Evolutionary conservation across 2,113 vertebrate genomes (phyloP), one percentile per base, ranked within the genome.

Genomic region (Calidris pugnax): DNA sequence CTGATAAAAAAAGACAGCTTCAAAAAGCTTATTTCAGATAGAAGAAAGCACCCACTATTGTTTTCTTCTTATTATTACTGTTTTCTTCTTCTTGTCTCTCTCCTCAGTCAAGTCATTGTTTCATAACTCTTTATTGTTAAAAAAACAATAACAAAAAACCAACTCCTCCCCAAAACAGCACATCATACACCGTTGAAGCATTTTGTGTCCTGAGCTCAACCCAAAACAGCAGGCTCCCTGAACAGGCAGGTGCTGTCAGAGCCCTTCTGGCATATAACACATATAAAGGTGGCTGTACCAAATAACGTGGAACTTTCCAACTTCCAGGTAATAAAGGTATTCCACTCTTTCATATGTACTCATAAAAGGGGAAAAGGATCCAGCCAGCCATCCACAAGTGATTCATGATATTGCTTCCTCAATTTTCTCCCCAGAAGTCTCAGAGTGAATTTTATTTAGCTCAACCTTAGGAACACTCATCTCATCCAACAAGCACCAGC

Each of bases 241-340:
- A 62, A 51, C 4, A 56, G 45, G 64, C 10, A 47, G 47, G 45
- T 51, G 51, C 45, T 71, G 19, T 14, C 74, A 71, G 32, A 45
- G 30, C 19, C 26, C 47, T 81, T 68, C 59, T 21, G 53, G 16
- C 43, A 37, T 51, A 2, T 26, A 30, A 63, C 20, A 27, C 27
- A 59, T 19, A 41, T 7, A 43, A 55, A 73, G 13, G 20, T 15
- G 22, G 28, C 64, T 19, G 12, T 0, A 57, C 39, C 48, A 78
- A 78, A 69, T 33, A 74, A 50, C 0, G 0, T 6, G n/a, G 32
- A 37, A 28, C n/a, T 60, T 78, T 28, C 45, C 6, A 14, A 1
- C 21, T 83, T 82, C 23, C 43, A 64, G 8, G 13, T 51, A 35
- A 53, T 1, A 63, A 6, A 73, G 23, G n/a, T 27, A n/a, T 37